These are phyloP conservation scores for Entomyzon cyanotis DNA, from an alignment of 2,113 vertebrate species.

Conservation along the genomic window DNA sequence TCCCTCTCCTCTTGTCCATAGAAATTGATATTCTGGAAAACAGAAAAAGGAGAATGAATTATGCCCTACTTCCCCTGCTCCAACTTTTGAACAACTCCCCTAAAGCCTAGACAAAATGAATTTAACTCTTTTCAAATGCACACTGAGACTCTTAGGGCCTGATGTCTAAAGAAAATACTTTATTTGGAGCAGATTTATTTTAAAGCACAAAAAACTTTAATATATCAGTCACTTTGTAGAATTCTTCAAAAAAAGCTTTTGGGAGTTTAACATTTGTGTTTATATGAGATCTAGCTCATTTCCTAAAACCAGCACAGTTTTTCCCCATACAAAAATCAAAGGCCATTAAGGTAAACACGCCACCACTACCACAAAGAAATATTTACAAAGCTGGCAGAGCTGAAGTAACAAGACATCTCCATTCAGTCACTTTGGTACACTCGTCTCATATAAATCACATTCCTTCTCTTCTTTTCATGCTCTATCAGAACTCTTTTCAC, in stretches of 20 bases:
- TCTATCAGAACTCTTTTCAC: not conserved
- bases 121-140: constrained; percentile 4
- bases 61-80: not conserved
- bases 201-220: not conserved
- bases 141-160: not conserved
- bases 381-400: not conserved
- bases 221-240: not conserved
- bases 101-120: constrained; percentile 41
- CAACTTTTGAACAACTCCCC: not conserved
- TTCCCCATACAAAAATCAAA: not conserved
- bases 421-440: not conserved
- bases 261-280: not conserved
- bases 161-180: not conserved
- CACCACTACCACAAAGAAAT: not conserved
- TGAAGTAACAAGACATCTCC: not conserved
- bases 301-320: not conserved
- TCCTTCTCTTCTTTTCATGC: not conserved
- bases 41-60: constrained; percentile 5
- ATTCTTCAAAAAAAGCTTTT: not conserved
- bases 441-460: not conserved
- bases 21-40: constrained; percentile 14
- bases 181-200: not conserved
- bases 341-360: not conserved
- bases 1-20: not conserved
- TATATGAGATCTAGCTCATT: not conserved